Evolutionary conservation across 1,140 invertebrate species (phyloP).

Genomic region (Drosophila ironensis): DNA sequence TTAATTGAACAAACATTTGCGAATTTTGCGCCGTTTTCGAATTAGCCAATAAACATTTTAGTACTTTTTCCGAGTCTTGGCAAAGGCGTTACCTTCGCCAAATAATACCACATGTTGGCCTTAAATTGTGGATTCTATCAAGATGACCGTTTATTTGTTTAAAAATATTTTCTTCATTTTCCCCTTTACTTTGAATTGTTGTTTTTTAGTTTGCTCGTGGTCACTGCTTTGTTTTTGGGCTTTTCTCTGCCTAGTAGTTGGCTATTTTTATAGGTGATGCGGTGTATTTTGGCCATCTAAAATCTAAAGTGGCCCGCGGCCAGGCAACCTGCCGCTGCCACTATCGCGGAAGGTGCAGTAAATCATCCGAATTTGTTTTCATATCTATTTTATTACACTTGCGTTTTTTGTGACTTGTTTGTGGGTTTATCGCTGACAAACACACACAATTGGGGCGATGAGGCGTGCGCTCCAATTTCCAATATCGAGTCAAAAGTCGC

Average conservation of each 20-base stretch:
- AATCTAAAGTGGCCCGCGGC: slow-evolving; percentile 10
- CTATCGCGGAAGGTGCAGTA: slow-evolving; percentile 50
- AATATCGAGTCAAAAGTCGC: slow-evolving; percentile 41
- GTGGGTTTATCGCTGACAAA: slow-evolving; percentile 47
- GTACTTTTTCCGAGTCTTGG: slow-evolving; percentile 10
- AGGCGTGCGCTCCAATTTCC: slow-evolving; percentile 59
- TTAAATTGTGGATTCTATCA: slow-evolving; percentile 14
- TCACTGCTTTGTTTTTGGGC: slow-evolving; percentile 5
- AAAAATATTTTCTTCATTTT: slow-evolving; percentile 47
- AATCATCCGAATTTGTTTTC: slow-evolving; percentile 49
- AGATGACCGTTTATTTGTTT: slow-evolving; percentile 60
- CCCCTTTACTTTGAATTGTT: slow-evolving; percentile 8
- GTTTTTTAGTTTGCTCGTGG: slow-evolving; percentile 13
- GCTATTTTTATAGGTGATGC: slow-evolving; percentile 67
- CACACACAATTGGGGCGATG: slow-evolving; percentile 27
- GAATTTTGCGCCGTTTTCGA: slow-evolving; percentile 30
- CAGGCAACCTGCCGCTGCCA: slow-evolving; percentile 30
- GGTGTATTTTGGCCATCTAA: slow-evolving; percentile 6
- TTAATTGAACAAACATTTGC: slow-evolving; percentile 47
- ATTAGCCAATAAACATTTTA: slow-evolving; percentile 24
- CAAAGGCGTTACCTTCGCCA: slow-evolving; percentile 4
- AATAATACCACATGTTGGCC: slow-evolving; percentile 7
- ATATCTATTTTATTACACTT: slow-evolving; percentile 49
- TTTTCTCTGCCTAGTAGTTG: slow-evolving; percentile 28
- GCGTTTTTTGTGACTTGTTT: slow-evolving; percentile 1